Evolutionary conservation across 2,888 invertebrate species (phyloP).

Genomic region (Morinoia aosen): DNA sequence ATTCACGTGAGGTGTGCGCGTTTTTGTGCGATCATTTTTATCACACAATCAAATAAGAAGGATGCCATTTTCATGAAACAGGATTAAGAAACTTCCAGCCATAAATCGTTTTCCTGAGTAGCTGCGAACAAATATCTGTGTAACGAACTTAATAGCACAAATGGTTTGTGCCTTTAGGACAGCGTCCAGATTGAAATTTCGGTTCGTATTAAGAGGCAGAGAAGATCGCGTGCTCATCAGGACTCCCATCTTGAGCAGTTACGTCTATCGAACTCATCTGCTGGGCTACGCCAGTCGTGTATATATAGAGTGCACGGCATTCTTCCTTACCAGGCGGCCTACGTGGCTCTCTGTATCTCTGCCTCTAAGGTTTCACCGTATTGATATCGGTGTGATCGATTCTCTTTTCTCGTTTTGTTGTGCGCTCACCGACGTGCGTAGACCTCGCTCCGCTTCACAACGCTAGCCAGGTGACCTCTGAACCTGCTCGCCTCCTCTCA

Average conservation of each 20-base stretch:
- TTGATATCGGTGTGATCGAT: slow-evolving; percentile 16
- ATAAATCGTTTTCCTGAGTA: background rate
- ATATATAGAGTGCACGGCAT: background rate
- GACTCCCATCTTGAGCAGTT: background rate
- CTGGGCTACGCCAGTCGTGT: background rate
- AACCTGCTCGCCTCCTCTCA: background rate
- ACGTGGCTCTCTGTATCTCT: background rate
- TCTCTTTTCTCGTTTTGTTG: background rate
- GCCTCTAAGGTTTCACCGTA: background rate
- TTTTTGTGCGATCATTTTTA: background rate
- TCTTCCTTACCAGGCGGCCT: background rate
- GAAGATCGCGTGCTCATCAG: slow-evolving; percentile 28
- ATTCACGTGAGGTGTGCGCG: background rate
- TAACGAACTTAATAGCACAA: background rate
- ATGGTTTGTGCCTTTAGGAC: background rate
- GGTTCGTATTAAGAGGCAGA: background rate
- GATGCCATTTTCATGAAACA: background rate
- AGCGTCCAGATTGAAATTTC: background rate
- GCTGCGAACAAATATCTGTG: background rate
- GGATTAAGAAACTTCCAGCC: background rate
- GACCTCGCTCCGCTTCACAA: background rate
- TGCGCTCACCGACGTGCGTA: background rate
- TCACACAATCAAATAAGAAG: background rate
- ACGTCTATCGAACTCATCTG: slow-evolving; percentile 8
- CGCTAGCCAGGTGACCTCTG: background rate